A percentile compares a stretch with the other conserved stretches of the same genome.
Conservation (phyloP, 2,797 vertebrate species). For the Hapalemur alaotrensis region DNA sequence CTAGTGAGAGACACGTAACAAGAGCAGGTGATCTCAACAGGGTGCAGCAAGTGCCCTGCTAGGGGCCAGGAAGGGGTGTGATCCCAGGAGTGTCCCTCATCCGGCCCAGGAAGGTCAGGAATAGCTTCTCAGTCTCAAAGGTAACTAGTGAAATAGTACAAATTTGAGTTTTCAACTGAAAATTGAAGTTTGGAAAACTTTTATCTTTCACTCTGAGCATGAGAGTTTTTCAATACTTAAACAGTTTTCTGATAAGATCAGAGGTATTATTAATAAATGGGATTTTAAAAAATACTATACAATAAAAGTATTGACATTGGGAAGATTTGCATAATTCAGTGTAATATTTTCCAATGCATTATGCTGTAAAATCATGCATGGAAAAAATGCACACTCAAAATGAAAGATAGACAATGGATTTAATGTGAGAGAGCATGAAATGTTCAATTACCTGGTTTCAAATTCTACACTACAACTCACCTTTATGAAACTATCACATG, state of each 20-base stretch:
- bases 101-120: not conserved
- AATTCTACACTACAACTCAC: not conserved
- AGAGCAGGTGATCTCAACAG: not conserved
- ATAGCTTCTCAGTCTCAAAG: not conserved
- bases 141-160: not conserved
- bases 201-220: not conserved
- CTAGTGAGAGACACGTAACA: not conserved
- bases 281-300: not conserved
- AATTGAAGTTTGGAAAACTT: not conserved
- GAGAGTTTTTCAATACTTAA: not conserved
- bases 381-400: not conserved
- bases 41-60: not conserved
- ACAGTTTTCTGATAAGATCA: not conserved
- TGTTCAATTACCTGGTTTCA: not conserved
- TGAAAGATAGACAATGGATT: not conserved
- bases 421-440: not conserved
- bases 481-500: not conserved
- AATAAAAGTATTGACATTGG: not conserved
- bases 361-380: not conserved
- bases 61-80: not conserved
- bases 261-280: not conserved
- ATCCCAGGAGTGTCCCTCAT: not conserved
- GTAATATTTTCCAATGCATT: not conserved
- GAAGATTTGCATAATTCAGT: not conserved
- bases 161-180: not conserved